These are phyloP conservation scores for Bradypodion pumilum DNA, from an alignment of 2,797 vertebrate genomes.

Conservation along the genomic window DNA sequence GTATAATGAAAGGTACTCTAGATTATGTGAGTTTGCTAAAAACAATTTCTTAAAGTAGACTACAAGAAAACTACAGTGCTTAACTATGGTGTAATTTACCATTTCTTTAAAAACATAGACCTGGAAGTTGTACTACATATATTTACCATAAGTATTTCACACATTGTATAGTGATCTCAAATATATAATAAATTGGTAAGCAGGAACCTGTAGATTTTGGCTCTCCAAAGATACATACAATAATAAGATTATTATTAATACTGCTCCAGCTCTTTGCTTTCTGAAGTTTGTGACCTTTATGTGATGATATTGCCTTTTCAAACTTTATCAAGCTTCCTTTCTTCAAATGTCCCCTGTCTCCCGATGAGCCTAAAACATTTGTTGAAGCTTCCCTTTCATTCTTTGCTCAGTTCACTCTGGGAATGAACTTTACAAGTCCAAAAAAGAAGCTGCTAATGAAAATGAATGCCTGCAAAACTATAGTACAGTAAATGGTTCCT, in stretches of 20 bases:
- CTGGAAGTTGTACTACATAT: background rate
- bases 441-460: slow-evolving; percentile 12
- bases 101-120: background rate
- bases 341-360: rapidly evolving
- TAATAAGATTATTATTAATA: background rate
- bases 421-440: background rate
- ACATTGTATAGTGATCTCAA: background rate
- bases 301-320: background rate
- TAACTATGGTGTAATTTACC: background rate
- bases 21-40: background rate
- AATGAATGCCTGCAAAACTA: background rate
- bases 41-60: background rate
- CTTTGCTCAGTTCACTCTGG: background rate
- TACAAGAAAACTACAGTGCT: background rate
- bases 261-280: background rate
- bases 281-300: background rate
- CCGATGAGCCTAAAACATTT: background rate
- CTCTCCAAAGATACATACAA: background rate
- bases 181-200: background rate
- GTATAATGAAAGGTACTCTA: background rate
- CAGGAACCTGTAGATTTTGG: background rate
- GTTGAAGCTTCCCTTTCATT: background rate
- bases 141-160: background rate
- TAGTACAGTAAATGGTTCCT: background rate
- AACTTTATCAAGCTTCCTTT: background rate